These are phyloP conservation scores for Cecidostiba fungosa DNA, from an alignment of 2,888 invertebrate species.

Conservation along the genomic window DNA sequence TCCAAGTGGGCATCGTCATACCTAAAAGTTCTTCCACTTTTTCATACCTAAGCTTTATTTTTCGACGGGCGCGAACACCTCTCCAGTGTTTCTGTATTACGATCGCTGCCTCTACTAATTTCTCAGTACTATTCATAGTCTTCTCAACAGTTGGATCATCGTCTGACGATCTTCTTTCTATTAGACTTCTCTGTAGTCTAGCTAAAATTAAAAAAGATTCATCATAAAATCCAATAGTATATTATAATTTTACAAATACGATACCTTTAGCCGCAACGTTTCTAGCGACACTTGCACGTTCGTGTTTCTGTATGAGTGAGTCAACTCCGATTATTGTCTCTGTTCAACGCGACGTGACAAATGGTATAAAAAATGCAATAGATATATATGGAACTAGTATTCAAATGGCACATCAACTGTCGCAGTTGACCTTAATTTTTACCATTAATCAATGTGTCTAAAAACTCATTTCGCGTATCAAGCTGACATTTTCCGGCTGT, in stretches of 20 bases:
- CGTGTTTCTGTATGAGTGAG: conserved; percentile 72
- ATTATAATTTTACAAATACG: neutral
- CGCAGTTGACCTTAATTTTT: neutral
- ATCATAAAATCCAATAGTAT: neutral
- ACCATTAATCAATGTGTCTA: neutral
- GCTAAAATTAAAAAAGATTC: too few relatives aligned
- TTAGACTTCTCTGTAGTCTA: neutral
- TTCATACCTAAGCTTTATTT: conserved; percentile 79
- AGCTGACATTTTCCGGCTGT: conserved; percentile 82
- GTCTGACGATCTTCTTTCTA: conserved; percentile 60
- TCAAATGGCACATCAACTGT: neutral
- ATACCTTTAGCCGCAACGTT: neutral
- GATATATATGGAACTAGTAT: neutral
- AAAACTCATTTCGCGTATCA: neutral
- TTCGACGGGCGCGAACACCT: conserved; percentile 79
- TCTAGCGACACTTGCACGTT: conserved; percentile 72
- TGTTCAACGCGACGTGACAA: neutral
- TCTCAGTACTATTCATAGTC: conserved; percentile 54
- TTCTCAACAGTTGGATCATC: conserved; percentile 65
- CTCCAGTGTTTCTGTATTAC: conserved; percentile 80
- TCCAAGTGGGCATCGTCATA: conserved; percentile 83
- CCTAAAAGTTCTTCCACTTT: conserved; percentile 81
- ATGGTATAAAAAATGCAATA: too few relatives aligned
- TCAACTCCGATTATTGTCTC: too few relatives aligned
- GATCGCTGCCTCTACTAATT: conserved; percentile 71